These are phyloP conservation scores for Sterna hirundo DNA, from an alignment of 2,113 vertebrate genomes.

Conservation along the genomic window DNA sequence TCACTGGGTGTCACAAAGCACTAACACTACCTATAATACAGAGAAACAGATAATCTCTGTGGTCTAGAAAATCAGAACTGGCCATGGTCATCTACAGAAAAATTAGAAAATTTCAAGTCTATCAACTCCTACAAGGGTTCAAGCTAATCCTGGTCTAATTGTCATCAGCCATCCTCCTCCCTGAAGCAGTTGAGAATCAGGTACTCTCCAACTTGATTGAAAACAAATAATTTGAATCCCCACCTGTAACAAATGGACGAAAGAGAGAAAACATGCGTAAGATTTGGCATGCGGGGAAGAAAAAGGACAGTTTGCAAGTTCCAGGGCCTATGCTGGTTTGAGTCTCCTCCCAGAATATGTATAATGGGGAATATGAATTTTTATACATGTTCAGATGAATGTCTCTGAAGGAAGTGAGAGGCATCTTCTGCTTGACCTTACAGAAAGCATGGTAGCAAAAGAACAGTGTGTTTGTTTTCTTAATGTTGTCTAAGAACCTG, in stretches of 20 bases:
- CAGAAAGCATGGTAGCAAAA: neutral
- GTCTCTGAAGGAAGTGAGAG: neutral
- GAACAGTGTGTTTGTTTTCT: neutral
- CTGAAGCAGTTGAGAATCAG: neutral
- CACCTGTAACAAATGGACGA: neutral
- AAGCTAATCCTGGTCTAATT: neutral
- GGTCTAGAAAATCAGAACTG: neutral
- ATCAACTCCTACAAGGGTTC: neutral
- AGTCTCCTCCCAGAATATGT: neutral
- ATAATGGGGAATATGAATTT: neutral
- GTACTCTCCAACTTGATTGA: neutral
- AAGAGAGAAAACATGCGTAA: neutral
- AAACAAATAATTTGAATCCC: neutral
- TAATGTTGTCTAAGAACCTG: neutral
- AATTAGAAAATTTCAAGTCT: neutral
- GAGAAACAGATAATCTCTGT: neutral
- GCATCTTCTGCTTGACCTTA: neutral
- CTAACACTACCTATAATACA: neutral
- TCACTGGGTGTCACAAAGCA: neutral
- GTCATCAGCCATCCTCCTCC: neutral
- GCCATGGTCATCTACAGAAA: neutral
- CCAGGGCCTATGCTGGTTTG: neutral
- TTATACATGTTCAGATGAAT: neutral
- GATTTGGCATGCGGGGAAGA: neutral
- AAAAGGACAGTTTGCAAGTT: neutral